phyloP scores from a whole-genome alignment of 2,113 vertebrate genomes.

The Anoura caudifer region DNA sequence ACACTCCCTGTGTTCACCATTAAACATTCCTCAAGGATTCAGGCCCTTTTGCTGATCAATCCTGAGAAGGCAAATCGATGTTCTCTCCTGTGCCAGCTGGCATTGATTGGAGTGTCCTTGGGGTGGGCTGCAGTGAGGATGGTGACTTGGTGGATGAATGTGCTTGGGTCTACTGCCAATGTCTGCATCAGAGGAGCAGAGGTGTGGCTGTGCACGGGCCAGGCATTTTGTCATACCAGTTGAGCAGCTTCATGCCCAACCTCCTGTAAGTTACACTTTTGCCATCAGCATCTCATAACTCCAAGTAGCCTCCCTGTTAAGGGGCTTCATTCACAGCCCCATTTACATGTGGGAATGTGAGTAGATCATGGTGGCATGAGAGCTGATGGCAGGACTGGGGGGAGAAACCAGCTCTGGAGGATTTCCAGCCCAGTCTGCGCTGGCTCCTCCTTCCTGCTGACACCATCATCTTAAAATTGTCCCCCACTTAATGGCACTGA shows the following conservation, averaged over 20 bases:
- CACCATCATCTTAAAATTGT: not conserved
- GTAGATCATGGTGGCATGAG: not conserved
- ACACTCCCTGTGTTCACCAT: not conserved
- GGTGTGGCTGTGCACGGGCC: fast-evolving
- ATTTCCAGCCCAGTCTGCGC: not conserved
- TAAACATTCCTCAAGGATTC: not conserved
- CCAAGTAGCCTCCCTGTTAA: not conserved
- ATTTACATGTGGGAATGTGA: not conserved
- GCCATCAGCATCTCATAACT: fast-evolving
- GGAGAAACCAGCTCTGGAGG: not conserved
- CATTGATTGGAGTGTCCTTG: fast-evolving
- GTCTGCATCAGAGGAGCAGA: not conserved
- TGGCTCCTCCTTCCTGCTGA: not conserved
- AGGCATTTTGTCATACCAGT: not conserved
- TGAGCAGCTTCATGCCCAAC: not conserved
- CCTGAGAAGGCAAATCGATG: not conserved
- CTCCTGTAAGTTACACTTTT: not conserved
- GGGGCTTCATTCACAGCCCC: not conserved
- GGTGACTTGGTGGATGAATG: not conserved
- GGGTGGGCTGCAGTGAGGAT: fast-evolving
- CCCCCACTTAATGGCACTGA: not conserved
- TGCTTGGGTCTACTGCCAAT: not conserved
- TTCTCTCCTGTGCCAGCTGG: not conserved
- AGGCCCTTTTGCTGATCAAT: not conserved
- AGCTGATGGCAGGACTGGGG: not conserved